Evolutionary conservation across 2,113 vertebrate species (phyloP).

Genomic region (Pelecanoides urinatrix): DNA sequence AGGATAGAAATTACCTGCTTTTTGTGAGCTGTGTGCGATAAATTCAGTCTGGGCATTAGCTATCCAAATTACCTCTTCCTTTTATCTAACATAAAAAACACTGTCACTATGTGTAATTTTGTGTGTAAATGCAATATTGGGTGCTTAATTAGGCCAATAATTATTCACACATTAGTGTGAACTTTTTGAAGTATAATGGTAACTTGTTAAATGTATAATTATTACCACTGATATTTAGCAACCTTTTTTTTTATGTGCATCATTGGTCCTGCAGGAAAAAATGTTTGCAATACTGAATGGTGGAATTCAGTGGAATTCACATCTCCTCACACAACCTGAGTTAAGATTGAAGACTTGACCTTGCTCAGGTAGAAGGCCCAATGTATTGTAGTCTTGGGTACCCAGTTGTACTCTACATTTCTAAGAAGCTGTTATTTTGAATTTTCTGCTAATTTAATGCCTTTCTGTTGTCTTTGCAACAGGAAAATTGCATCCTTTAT

Average conservation of each 20-base stretch:
- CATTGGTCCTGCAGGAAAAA: constrained; percentile 53
- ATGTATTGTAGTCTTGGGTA: background rate
- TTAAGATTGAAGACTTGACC: background rate
- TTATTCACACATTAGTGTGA: constrained; percentile 70
- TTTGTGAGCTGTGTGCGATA: constrained; percentile 41
- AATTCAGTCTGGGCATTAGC: constrained; percentile 51
- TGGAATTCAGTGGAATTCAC: background rate
- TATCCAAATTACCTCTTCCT: constrained; percentile 65
- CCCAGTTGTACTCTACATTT: background rate
- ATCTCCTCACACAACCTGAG: background rate
- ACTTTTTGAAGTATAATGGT: constrained; percentile 64
- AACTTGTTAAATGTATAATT: constrained; percentile 66
- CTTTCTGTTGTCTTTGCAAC: background rate
- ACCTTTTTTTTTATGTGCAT: constrained; percentile 23
- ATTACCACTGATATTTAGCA: constrained; percentile 66
- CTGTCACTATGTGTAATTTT: constrained; percentile 52
- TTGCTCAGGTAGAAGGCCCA: background rate
- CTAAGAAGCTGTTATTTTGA: background rate
- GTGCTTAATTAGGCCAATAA: constrained; percentile 73
- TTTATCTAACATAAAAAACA: constrained; percentile 56
- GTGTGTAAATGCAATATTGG: constrained; percentile 4
- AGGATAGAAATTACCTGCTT: constrained; percentile 41
- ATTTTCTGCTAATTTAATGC: background rate
- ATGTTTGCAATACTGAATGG: background rate
- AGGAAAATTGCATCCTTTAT: background rate